Conservation (phyloP, 2,797 vertebrate species). For the Poecilia picta region DNA sequence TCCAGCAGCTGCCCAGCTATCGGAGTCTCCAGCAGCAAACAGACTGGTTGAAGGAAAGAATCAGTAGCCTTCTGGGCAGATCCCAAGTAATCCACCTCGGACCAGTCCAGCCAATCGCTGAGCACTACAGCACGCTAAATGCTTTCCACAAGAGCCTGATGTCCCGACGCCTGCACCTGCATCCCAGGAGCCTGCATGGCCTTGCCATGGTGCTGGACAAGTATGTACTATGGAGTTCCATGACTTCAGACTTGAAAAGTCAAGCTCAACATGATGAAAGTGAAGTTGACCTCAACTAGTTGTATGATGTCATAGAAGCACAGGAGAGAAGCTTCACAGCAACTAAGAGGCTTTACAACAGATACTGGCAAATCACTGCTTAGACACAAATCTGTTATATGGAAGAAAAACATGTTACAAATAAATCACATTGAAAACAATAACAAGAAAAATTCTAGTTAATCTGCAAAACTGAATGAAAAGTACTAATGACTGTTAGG, state of each 20-base stretch:
- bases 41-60: conserved; percentile 86
- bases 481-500: no score
- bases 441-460: no score
- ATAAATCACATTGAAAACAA: no score
- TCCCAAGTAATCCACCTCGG: conserved; percentile 87
- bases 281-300: background rate
- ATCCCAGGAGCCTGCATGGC: conserved; percentile 89
- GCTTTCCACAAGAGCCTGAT: conserved; percentile 84
- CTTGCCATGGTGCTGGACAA: conserved; percentile 89
- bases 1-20: conserved; percentile 88
- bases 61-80: conserved; percentile 90
- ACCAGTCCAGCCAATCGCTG: conserved; percentile 84
- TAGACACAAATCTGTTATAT: no score
- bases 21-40: conserved; percentile 86
- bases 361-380: background rate
- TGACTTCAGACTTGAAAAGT: background rate
- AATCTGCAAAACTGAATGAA: no score
- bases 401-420: no score
- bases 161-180: conserved; percentile 80
- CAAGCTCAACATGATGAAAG: background rate
- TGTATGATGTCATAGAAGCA: background rate
- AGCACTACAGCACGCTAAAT: conserved; percentile 86
- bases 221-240: conserved; percentile 59
- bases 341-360: background rate
- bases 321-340: background rate